Base-by-base conservation (phyloP, 1,140 invertebrate species). In the Watersipora subatra region DNA sequence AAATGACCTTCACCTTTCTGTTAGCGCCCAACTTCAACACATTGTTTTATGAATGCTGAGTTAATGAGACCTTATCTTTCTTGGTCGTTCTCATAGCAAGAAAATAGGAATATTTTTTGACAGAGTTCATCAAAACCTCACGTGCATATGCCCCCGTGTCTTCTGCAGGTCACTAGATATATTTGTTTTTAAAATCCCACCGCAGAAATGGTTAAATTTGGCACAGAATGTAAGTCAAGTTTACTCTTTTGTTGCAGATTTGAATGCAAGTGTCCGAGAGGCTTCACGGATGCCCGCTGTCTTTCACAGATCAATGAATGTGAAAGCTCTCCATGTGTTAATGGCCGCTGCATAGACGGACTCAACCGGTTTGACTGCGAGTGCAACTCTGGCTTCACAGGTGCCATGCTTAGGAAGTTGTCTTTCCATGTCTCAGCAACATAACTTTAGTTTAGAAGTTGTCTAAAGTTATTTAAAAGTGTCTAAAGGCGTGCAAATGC, bases 301-400 rank as follows among this genome's bases (percentile, higher is more conserved):
- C 63, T 67, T 12, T 87, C 0, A 89, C 93, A 67, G 79, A 90
- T 93, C 75, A 90, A 97, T 78, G 92, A 95, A 77, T 96, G 92
- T 80, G 87, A 89, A 68, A 91, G 88, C 55, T 88, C 90, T 76
- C 93, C 92, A 0, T 95, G 92, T 76, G 83, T 89, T 64, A 94
- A 95, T 76, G 89, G 89, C 0, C 92, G 91, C 26, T 97, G 93
- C 75, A 86, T 90, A 58, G 91, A 95, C 65, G 70, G 70, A 12
- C 63, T 73, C 2, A 73, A 74, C 62, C 68, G 69, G 28, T 76
- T 71, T 68, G 64, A 64, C 17, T 76, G 75, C 64, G 46, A 66
- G 1, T 63, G 24, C 25, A 17, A 55, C 29, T 28, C 62, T 12
- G 24, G 62, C 25, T 63, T 12, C 29, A 20, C 19, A 12, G 64